Percentiles rank a stretch among this genome's conserved stretches.
Conservation (phyloP, 2,888 invertebrate genomes). For the Labia minor region DNA sequence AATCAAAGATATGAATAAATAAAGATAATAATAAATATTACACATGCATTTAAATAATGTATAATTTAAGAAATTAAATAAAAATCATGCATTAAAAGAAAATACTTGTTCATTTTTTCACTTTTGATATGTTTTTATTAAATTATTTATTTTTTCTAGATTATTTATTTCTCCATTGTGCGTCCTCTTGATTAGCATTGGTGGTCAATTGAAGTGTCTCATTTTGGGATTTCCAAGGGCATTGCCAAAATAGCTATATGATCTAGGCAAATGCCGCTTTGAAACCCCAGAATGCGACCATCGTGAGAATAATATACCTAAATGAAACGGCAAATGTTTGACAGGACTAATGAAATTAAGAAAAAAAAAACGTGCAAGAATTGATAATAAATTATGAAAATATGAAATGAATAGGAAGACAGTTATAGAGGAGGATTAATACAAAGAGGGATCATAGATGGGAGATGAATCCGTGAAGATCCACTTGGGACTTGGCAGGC, state of each 20-base stretch:
- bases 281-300: conserved; percentile 7
- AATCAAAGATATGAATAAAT: too few species aligned
- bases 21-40: too few species aligned
- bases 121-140: too few species aligned
- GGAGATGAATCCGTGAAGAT: conserved; percentile 7
- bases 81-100: too few species aligned
- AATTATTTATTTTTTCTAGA: too few species aligned
- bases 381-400: neutral
- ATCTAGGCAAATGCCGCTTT: conserved; percentile 13
- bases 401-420: neutral
- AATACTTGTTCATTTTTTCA: too few species aligned
- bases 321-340: too few species aligned
- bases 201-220: neutral
- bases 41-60: too few species aligned
- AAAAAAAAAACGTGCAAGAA: neutral
- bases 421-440: neutral
- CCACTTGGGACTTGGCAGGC: conserved; percentile 13
- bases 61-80: too few species aligned
- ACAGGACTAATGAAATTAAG: too few species aligned
- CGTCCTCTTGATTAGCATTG: neutral
- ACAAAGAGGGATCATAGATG: neutral
- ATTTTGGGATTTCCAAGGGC: conserved; percentile 13
- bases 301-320: neutral
- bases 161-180: neutral
- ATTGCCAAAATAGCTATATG: neutral